These are phyloP conservation scores for Camponotus fellah DNA, from an alignment of 2,888 invertebrate genomes.

Conservation along the genomic window DNA sequence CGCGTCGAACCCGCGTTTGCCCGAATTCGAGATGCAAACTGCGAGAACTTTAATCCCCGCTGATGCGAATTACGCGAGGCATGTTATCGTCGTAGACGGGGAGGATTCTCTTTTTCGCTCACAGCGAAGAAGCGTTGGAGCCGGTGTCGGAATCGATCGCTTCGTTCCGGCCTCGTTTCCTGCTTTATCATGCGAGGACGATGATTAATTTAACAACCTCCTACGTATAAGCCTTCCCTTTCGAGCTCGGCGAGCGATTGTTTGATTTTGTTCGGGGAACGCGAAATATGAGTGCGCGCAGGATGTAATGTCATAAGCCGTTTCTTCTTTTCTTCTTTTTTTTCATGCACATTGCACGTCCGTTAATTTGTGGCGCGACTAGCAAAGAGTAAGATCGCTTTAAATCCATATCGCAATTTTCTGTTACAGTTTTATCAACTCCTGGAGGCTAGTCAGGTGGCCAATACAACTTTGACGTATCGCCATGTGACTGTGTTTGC, in stretches of 20 bases:
- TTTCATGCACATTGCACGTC: background rate
- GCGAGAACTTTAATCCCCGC: constrained; percentile 46
- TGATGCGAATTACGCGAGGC: constrained; percentile 47
- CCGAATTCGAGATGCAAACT: constrained; percentile 31
- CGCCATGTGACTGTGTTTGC: constrained; percentile 95
- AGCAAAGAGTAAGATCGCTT: background rate
- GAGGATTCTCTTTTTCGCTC: background rate
- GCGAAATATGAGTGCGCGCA: background rate
- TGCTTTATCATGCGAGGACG: constrained; percentile 34
- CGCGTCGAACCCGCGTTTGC: constrained; percentile 52
- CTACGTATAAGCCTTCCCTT: constrained; percentile 8
- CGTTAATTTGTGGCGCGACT: constrained; percentile 29
- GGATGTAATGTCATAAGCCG: background rate
- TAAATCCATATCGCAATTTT: constrained; percentile 69
- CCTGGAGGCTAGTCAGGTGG: constrained; percentile 91
- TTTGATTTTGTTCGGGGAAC: constrained; percentile 40
- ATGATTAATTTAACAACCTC: constrained; percentile 50
- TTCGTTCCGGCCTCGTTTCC: constrained; percentile 35
- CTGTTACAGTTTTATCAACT: constrained; percentile 92
- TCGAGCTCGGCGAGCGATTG: constrained; percentile 24
- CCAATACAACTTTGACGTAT: constrained; percentile 91
- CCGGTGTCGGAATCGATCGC: constrained; percentile 45
- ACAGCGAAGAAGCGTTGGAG: background rate
- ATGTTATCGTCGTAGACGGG: background rate
- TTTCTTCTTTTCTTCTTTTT: background rate